These are phyloP conservation scores for Fistularia commersonii DNA, from an alignment of 2,797 vertebrate genomes.

Conservation along the genomic window DNA sequence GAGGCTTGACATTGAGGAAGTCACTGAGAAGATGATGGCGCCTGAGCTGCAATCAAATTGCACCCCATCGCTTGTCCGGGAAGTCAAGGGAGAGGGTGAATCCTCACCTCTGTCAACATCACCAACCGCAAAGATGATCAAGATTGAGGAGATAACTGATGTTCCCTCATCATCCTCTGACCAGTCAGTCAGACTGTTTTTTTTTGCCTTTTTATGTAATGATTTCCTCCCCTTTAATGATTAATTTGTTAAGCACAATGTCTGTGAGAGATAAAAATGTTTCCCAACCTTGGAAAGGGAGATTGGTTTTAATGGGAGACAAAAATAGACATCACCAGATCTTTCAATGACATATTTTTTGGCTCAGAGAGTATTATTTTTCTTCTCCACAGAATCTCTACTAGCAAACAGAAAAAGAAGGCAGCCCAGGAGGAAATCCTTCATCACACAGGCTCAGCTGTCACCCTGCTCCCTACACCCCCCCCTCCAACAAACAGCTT, in stretches of 20 bases:
- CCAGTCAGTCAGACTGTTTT: constrained; percentile 41
- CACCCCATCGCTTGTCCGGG: constrained; percentile 34
- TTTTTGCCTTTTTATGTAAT: not conserved
- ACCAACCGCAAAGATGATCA: constrained; percentile 87
- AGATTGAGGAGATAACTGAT: constrained; percentile 83
- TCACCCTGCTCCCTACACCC: constrained; percentile 56
- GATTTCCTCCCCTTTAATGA: too few species aligned
- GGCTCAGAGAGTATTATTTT: not conserved
- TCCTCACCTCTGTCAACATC: constrained; percentile 62
- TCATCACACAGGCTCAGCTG: not conserved
- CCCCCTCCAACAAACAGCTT: constrained; percentile 84
- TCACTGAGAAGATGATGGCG: constrained; percentile 65
- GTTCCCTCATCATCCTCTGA: constrained; percentile 12
- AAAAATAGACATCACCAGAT: too few species aligned
- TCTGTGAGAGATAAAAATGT: too few species aligned
- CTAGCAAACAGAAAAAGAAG: not conserved
- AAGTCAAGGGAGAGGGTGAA: constrained; percentile 46
- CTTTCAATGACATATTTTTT: too few species aligned
- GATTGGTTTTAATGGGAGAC: too few species aligned
- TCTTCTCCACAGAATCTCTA: constrained; percentile 11
- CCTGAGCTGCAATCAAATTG: constrained; percentile 22
- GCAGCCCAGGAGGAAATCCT: not conserved
- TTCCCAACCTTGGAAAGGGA: too few species aligned
- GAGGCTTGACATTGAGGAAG: constrained; percentile 86
- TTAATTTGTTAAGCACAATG: too few species aligned